Conservation (phyloP, 1,140 invertebrate species). For the Sminthurides bifidus region DNA sequence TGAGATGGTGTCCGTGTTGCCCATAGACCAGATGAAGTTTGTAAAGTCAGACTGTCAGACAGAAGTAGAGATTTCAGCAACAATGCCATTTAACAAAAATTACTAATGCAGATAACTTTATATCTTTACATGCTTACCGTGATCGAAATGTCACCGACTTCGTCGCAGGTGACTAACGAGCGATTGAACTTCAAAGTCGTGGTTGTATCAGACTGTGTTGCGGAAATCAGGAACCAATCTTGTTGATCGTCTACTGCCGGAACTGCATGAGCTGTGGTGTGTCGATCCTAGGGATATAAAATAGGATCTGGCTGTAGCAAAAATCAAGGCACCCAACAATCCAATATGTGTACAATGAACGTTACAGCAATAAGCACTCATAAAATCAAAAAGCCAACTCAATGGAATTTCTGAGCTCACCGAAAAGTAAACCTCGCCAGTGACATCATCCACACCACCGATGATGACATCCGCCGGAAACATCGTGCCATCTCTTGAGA, state of each 20-base stretch:
- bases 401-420: background rate
- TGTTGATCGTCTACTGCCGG: conserved; percentile 56
- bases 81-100: too few relatives aligned
- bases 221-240: conserved; percentile 55
- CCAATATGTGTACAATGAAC: background rate
- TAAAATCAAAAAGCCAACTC: background rate
- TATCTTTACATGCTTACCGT: too few relatives aligned
- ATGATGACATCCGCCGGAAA: conserved; percentile 7
- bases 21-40: too few relatives aligned
- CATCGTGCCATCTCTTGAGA: conserved; percentile 14
- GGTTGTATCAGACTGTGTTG: conserved; percentile 62
- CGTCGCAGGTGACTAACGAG: conserved; percentile 65
- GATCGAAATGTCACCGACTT: too few relatives aligned
- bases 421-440: conserved; percentile 11
- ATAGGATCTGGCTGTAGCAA: background rate
- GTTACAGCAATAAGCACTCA: background rate
- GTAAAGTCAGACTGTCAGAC: too few relatives aligned
- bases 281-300: conserved; percentile 5
- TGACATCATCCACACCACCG: conserved; percentile 3
- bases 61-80: too few relatives aligned
- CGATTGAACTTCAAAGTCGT: conserved; percentile 60
- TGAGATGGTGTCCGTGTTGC: too few relatives aligned
- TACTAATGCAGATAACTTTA: too few relatives aligned
- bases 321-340: too few relatives aligned
- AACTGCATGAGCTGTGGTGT: conserved; percentile 3